Conservation (phyloP, 2,113 vertebrate species). For the Propithecus coquereli region DNA sequence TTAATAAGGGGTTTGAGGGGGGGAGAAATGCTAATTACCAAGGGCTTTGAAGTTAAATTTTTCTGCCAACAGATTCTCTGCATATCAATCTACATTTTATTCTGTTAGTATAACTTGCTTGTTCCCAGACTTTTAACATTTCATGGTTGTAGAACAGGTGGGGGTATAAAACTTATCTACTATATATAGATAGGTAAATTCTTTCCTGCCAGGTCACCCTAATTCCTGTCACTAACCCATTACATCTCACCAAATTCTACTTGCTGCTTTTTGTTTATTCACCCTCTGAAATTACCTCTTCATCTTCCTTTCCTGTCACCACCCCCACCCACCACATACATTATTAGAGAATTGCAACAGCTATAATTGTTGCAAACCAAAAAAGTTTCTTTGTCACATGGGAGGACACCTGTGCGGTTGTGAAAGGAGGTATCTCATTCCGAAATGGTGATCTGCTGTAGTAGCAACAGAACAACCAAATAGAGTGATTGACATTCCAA, state of each 20-base stretch:
- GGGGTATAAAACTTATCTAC: background rate
- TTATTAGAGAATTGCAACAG: constrained; percentile 1
- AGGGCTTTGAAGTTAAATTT: background rate
- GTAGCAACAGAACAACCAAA: background rate
- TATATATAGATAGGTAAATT: background rate
- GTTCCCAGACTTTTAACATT: background rate
- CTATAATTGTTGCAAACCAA: constrained; percentile 46
- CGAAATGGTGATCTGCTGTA: constrained; percentile 4
- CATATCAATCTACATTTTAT: background rate
- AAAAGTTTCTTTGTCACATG: background rate
- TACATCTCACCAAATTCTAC: background rate
- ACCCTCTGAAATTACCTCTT: constrained; percentile 31
- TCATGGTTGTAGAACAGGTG: no score
- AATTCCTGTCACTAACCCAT: background rate
- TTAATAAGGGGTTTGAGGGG: background rate
- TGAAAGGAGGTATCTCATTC: background rate
- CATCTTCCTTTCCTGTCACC: background rate
- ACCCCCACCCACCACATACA: background rate
- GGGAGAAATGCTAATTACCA: background rate
- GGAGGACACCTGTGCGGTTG: background rate
- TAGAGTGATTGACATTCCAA: background rate
- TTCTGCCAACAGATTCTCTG: background rate
- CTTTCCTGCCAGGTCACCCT: background rate
- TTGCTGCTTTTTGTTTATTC: background rate
- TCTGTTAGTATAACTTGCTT: background rate